Conservation (phyloP, 1,140 invertebrate genomes). For the Tetramorium simillimum region DNA sequence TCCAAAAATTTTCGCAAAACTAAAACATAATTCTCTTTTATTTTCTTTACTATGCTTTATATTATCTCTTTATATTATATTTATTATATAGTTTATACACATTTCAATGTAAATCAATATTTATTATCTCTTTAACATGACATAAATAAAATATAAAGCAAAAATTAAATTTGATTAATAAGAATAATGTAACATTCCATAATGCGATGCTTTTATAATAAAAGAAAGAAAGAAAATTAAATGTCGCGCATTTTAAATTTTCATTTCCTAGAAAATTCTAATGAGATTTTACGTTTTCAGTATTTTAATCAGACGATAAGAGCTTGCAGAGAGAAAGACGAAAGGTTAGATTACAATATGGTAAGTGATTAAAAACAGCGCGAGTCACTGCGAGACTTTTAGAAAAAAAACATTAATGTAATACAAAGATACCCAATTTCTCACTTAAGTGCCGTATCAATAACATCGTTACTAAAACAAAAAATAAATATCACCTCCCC, state of each 20-base stretch:
- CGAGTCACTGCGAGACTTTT: neutral
- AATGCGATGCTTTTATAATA: neutral
- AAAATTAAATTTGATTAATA: conserved; percentile 43
- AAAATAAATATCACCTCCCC: neutral
- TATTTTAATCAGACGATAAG: conserved; percentile 40
- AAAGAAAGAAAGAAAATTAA: neutral
- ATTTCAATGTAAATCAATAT: neutral
- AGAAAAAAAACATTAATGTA: neutral
- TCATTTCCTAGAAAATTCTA: conserved; percentile 33
- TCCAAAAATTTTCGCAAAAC: neutral
- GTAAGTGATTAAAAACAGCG: conserved; percentile 37
- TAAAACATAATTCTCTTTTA: neutral
- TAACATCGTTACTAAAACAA: neutral
- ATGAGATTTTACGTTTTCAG: conserved; percentile 30
- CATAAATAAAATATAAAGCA: neutral
- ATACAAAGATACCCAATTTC: neutral
- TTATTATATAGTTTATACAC: neutral
- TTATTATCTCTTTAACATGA: neutral
- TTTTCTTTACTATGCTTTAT: neutral
- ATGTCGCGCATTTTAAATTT: conserved; percentile 24
- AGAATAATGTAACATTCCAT: neutral
- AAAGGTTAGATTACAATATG: conserved; percentile 35
- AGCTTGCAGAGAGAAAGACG: neutral
- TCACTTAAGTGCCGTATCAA: neutral
- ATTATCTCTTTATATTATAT: neutral